Conservation (phyloP, 2,113 vertebrate genomes). For the Eidolon helvum region DNA sequence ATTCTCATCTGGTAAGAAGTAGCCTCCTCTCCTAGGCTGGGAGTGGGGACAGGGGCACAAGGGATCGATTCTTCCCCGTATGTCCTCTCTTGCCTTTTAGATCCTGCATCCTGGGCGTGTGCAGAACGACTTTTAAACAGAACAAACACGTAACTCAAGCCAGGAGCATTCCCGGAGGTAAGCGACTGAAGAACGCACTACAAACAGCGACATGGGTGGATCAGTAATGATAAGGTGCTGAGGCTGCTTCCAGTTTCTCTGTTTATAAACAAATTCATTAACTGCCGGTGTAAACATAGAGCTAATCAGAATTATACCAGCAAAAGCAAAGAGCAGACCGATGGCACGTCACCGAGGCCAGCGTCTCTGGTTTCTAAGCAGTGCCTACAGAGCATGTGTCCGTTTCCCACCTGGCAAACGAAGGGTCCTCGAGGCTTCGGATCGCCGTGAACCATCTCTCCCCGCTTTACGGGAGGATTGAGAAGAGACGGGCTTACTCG, state of each 20-base stretch:
- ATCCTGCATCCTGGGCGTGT: accelerated
- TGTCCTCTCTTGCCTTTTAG: accelerated
- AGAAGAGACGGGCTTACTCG: slow-evolving; percentile 34
- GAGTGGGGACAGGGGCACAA: accelerated
- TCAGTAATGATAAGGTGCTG: not conserved
- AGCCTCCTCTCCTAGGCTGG: not conserved
- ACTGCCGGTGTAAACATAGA: not conserved
- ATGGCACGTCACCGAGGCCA: not conserved
- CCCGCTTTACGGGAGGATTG: not conserved
- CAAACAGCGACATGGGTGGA: too few relatives aligned
- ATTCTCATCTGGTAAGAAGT: not conserved
- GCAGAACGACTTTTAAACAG: not conserved
- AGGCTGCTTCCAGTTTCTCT: not conserved
- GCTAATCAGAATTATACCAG: not conserved
- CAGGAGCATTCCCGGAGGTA: not conserved
- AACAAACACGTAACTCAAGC: not conserved
- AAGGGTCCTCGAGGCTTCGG: slow-evolving; percentile 51
- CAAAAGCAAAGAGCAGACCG: not conserved
- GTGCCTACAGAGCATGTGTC: not conserved
- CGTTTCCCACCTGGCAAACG: slow-evolving; percentile 1
- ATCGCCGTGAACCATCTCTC: slow-evolving; percentile 40
- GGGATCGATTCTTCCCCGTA: accelerated
- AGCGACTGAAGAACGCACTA: too few relatives aligned
- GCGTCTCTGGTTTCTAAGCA: slow-evolving; percentile 48
- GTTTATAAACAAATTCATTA: not conserved